phyloP scores from a whole-genome alignment of 2,888 invertebrate species.

The Thysanoteuthis rhombus region DNA sequence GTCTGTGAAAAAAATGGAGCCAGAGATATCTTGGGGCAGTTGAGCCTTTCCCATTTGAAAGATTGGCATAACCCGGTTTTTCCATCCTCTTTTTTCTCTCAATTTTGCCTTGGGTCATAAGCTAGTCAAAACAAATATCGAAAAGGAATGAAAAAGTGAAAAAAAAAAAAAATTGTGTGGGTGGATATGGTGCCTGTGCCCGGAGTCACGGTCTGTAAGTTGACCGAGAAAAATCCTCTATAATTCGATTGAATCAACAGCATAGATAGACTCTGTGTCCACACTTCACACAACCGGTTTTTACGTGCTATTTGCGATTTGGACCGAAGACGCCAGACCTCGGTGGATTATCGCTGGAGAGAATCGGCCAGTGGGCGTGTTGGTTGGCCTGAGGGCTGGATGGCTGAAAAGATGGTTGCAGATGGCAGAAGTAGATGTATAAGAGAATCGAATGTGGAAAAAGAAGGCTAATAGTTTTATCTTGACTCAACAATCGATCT shows the following conservation, averaged over 20 bases:
- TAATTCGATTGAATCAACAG: neutral
- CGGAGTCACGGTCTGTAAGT: neutral
- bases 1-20: too few species aligned
- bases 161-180: neutral
- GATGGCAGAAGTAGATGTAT: neutral
- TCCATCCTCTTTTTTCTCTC: too few species aligned
- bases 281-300: neutral
- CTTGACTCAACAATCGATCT: too few species aligned
- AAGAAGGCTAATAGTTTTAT: too few species aligned
- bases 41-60: too few species aligned
- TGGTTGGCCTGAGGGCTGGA: neutral
- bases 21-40: too few species aligned
- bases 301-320: slow-evolving; percentile 12
- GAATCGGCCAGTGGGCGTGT: neutral
- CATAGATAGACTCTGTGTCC: neutral
- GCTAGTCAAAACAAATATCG: neutral
- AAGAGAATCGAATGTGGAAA: too few species aligned
- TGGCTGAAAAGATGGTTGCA: neutral
- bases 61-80: too few species aligned
- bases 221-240: neutral
- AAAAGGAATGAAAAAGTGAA: neutral
- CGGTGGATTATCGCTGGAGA: neutral
- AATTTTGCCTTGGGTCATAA: too few species aligned
- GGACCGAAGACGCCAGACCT: neutral
- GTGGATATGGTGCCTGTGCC: neutral